Percentiles rank a stretch among this genome's conserved stretches.
phyloP scores from a whole-genome alignment of 2,113 vertebrate genomes.

The Brachyistius frenatus region DNA sequence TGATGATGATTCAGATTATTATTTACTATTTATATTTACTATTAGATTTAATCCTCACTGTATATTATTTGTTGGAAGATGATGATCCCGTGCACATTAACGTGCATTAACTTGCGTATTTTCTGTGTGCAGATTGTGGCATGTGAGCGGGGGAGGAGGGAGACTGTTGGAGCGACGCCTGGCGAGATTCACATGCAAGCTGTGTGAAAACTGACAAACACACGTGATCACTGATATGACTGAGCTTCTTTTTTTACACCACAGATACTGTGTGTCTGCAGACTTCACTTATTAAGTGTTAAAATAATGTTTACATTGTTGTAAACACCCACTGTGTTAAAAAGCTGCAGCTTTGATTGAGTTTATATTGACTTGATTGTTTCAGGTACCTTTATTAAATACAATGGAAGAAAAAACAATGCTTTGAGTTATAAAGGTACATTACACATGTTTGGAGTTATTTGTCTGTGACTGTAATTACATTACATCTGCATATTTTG shows the following conservation, averaged over 20 bases:
- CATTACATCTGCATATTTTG: neutral
- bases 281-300: conserved; percentile 41
- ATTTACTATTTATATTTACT: too few species aligned
- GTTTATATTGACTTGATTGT: neutral
- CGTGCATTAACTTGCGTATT: neutral
- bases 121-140: conserved; percentile 34
- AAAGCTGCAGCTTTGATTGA: conserved; percentile 33
- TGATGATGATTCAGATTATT: too few species aligned
- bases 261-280: conserved; percentile 1
- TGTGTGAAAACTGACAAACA: neutral
- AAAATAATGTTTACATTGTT: conserved; percentile 63
- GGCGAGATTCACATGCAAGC: conserved; percentile 10
- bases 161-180: fast-evolving
- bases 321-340: conserved; percentile 45
- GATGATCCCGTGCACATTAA: neutral
- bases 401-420: neutral
- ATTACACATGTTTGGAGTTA: too few species aligned
- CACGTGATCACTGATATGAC: conserved; percentile 9
- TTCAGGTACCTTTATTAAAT: neutral
- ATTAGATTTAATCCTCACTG: too few species aligned
- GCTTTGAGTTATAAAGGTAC: neutral
- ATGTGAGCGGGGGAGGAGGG: conserved; percentile 20
- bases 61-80: too few species aligned
- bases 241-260: neutral
- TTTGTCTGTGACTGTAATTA: neutral